Evolutionary conservation across 2,888 invertebrate genomes (phyloP).

Genomic region (Oscheius onirici): DNA sequence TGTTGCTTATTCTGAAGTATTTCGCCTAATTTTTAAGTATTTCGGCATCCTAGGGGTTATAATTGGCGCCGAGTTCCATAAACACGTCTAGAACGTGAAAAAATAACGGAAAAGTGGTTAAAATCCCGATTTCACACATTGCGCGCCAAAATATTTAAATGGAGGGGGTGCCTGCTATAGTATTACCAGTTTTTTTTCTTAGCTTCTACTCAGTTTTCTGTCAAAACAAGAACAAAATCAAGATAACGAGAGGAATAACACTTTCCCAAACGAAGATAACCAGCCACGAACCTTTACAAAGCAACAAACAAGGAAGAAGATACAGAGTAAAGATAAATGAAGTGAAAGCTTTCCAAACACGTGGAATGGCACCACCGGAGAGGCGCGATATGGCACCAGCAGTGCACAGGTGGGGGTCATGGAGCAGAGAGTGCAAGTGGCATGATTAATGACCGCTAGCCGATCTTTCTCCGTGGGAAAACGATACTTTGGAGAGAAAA

Average conservation of each 20-base stretch:
- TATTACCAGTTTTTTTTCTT: no score
- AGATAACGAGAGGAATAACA: neutral
- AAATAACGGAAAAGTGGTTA: no score
- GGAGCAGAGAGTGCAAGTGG: constrained; percentile 5
- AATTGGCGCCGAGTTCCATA: no score
- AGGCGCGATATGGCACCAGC: constrained; percentile 23
- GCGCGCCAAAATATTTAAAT: no score
- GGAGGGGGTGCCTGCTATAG: no score
- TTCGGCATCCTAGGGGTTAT: no score
- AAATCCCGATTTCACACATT: no score
- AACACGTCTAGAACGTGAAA: no score
- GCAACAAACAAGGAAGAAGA: neutral
- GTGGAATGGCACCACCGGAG: constrained; percentile 27
- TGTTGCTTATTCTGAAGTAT: no score
- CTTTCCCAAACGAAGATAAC: neutral
- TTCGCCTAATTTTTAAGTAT: no score
- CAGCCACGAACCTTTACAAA: neutral
- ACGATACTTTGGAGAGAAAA: no score
- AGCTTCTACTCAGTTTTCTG: neutral
- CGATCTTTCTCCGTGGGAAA: no score
- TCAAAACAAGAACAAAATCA: neutral
- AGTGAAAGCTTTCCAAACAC: constrained; percentile 10
- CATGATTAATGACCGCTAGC: neutral
- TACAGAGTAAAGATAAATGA: neutral
- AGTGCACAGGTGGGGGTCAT: constrained; percentile 6